phyloP scores from a whole-genome alignment of 1,140 invertebrate genomes.

The Holcopasites calliopsidis region DNA sequence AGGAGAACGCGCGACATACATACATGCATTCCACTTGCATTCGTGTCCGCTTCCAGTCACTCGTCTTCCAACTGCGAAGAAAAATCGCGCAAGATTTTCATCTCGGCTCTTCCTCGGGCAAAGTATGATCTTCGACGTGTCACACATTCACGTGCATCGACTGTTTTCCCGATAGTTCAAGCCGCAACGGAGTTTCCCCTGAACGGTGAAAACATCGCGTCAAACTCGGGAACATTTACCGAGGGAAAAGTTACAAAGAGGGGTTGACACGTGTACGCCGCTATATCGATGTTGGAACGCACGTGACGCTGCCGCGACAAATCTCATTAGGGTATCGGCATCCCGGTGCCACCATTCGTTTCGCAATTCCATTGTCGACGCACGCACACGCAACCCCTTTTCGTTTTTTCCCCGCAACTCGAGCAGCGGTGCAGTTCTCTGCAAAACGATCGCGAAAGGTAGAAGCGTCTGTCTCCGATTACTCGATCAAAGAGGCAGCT shows the following conservation, averaged over 20 bases:
- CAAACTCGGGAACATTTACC: background rate
- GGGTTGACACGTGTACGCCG: too few relatives aligned
- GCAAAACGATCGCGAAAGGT: background rate
- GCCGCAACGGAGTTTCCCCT: background rate
- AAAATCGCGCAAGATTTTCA: too few relatives aligned
- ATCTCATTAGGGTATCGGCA: slow-evolving; percentile 19
- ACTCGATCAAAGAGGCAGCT: too few relatives aligned
- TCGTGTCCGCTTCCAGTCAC: too few relatives aligned
- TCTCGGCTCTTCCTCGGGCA: too few relatives aligned
- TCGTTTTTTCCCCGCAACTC: too few relatives aligned
- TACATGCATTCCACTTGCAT: too few relatives aligned
- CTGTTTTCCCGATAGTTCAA: background rate
- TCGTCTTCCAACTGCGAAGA: too few relatives aligned
- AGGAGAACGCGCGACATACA: too few relatives aligned
- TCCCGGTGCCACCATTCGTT: background rate
- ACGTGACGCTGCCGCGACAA: background rate
- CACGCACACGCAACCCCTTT: background rate
- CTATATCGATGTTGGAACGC: background rate
- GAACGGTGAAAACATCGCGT: background rate
- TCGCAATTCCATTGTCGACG: background rate
- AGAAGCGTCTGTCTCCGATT: too few relatives aligned
- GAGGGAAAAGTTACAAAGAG: background rate
- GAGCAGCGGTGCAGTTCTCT: background rate
- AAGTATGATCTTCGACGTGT: too few relatives aligned
- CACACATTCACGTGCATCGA: too few relatives aligned